phyloP scores from a whole-genome alignment of 2,888 invertebrate genomes.

The Hydriomena furcata region DNA sequence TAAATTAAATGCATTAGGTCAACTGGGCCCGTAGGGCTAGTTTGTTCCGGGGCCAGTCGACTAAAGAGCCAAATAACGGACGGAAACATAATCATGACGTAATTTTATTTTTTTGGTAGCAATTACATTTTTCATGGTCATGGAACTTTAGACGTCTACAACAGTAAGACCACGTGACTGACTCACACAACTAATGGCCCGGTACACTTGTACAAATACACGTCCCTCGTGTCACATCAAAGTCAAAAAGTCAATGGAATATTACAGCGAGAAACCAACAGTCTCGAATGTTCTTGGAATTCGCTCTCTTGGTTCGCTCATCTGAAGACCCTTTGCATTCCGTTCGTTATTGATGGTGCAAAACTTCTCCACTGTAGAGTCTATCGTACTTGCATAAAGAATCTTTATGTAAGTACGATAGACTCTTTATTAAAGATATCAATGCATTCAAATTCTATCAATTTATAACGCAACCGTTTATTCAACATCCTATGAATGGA shows the following conservation, averaged over 20 bases:
- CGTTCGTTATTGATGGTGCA: constrained; percentile 7
- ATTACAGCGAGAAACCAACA: constrained; percentile 52
- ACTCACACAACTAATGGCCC: constrained; percentile 38
- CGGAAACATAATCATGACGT: too few species aligned
- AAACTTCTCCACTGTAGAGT: constrained; percentile 8
- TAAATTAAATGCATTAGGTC: too few species aligned
- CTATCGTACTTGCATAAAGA: too few species aligned
- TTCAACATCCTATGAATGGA: constrained; percentile 25
- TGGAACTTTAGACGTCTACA: constrained; percentile 16
- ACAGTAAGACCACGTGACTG: constrained; percentile 17
- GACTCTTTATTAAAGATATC: too few species aligned
- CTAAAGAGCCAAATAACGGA: too few species aligned
- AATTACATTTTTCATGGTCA: constrained; percentile 17
- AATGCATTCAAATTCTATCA: constrained; percentile 9
- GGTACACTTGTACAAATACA: constrained; percentile 41
- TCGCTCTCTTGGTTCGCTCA: constrained; percentile 28
- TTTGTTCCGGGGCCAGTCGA: too few species aligned
- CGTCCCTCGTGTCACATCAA: constrained; percentile 34
- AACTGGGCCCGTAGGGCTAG: too few species aligned
- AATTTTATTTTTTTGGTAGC: too few species aligned
- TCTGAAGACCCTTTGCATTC: constrained; percentile 20
- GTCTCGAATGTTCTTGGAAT: constrained; percentile 63
- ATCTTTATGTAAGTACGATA: too few species aligned
- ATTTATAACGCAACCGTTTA: constrained; percentile 9
- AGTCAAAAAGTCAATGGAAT: constrained; percentile 69